phyloP scores from a whole-genome alignment of 2,113 vertebrate genomes.

The Halichoerus grypus region DNA sequence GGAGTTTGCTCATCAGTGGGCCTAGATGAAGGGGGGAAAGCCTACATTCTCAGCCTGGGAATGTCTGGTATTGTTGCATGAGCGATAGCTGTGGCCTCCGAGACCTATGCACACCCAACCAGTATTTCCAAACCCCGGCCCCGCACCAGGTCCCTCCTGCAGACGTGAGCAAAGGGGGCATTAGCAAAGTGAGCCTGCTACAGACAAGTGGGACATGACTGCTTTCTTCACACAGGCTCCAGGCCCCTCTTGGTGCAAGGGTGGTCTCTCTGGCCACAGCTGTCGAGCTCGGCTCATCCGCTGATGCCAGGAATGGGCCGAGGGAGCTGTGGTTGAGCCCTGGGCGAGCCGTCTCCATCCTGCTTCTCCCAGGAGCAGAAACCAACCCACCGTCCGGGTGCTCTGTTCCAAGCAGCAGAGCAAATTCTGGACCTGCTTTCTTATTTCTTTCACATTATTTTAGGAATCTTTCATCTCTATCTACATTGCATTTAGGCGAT shows the following conservation, averaged over 20 bases:
- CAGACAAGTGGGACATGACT: background rate
- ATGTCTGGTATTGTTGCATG: background rate
- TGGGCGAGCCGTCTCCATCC: too few species aligned
- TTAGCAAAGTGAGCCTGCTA: background rate
- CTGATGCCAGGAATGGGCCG: background rate
- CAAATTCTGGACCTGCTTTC: background rate
- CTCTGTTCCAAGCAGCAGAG: background rate
- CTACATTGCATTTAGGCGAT: background rate
- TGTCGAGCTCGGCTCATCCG: rapidly evolving
- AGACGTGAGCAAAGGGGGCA: background rate
- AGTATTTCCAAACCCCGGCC: background rate
- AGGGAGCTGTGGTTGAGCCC: background rate
- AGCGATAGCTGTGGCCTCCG: background rate
- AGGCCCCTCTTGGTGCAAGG: background rate
- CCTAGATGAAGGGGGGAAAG: background rate
- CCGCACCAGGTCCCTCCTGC: background rate
- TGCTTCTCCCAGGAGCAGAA: background rate
- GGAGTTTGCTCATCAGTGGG: background rate
- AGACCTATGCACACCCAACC: background rate
- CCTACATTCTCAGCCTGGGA: background rate
- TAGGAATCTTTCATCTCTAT: background rate
- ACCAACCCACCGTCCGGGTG: too few species aligned
- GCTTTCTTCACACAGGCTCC: background rate
- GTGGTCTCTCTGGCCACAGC: background rate
- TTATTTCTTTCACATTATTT: background rate